These are phyloP conservation scores for Ichneumon xanthorius DNA, from an alignment of 2,888 invertebrate genomes.

Conservation along the genomic window DNA sequence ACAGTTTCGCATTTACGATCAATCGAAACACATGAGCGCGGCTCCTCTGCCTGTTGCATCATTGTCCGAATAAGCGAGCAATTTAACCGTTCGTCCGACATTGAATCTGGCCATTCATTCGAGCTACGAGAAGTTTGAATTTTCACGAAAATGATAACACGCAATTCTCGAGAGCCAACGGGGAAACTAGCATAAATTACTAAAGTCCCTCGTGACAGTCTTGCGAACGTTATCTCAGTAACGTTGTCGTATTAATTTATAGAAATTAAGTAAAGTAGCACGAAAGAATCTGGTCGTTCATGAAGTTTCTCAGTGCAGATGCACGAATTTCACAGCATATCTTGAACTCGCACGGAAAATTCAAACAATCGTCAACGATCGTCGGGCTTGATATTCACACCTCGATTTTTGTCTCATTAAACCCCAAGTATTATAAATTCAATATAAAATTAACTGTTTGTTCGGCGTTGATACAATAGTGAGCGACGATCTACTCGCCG, in stretches of 20 bases:
- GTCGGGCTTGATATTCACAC: neutral
- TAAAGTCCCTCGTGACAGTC: neutral
- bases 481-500: constrained; percentile 75
- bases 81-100: neutral
- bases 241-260: neutral
- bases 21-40: constrained; percentile 30
- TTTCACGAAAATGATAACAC: neutral
- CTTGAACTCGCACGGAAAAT: neutral
- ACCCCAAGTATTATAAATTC: neutral
- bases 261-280: neutral
- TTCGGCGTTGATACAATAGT: constrained; percentile 63
- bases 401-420: neutral
- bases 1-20: constrained; percentile 29
- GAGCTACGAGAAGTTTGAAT: neutral
- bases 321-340: neutral
- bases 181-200: neutral
- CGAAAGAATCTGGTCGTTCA: neutral
- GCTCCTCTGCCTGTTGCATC: constrained; percentile 46
- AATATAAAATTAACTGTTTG: constrained; percentile 12
- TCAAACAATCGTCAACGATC: neutral
- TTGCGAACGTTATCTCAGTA: neutral
- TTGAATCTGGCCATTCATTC: neutral
- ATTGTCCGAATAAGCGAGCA: constrained; percentile 9
- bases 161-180: neutral
- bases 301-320: neutral